Base-by-base conservation (phyloP, 2,888 invertebrate species). In the Limenitis camilla region DNA sequence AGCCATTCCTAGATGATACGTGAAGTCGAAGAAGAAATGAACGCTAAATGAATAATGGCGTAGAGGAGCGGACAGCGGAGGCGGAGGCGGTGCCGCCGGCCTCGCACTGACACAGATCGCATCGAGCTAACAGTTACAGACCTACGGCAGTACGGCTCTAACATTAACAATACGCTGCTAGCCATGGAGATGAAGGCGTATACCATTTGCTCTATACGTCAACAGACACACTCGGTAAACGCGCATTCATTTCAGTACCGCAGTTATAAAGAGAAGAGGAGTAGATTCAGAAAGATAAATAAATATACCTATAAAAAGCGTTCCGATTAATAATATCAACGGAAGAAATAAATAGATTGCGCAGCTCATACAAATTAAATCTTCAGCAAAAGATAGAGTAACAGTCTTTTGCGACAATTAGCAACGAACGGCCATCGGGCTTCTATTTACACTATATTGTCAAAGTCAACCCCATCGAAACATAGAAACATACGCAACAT, bases 381-480 rank as follows among this genome's bases (percentile, higher is more conserved):
- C 75, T 84, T 84, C 74, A 86, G 86, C 86, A 81, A 84, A 86
- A 83, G 84, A 82, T 85, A 86, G 86, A 84, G 73, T 71, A 74
- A 83, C 76, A 86, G 85, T 85, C 81, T 84, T 86, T 83, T 81
- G 88, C 87, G 84, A 88, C 87, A 88, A 69, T 81, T 78, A 86
- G 86, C 87, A 86, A 85, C 86, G 87, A 85, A 83, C 87, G 87
- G 87, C 86, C 87, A 86, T 84, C 82, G 86, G 86, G 85, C 87
- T 75, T 81, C 86, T 88, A 86, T 87, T 76, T 85, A 86, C 86
- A 87, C 85, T 86, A 87, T 83, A 62, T 69, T 74, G 69, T 79
- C 69, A 77, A 77, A 79, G 69, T 82, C 85, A 86, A 79, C 87
- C 87, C 86, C 86, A 86, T 85, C 78, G 86, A 86, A 84, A 87